Evolutionary conservation across 2,113 vertebrate species (phyloP).

Genomic region (Chaetodon auriga): DNA sequence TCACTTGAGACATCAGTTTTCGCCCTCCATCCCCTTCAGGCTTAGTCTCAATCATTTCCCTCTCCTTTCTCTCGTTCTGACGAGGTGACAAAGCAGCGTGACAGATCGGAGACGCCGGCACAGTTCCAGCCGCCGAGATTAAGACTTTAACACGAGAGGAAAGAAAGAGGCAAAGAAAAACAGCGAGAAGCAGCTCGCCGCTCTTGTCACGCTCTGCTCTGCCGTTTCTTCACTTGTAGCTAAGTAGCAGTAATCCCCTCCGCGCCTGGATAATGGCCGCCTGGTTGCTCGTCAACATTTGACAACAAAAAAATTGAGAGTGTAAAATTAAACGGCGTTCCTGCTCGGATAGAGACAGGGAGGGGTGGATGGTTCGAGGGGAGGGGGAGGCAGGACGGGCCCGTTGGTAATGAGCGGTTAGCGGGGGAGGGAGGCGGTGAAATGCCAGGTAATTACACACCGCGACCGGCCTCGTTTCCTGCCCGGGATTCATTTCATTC

Average conservation of each 20-base stretch:
- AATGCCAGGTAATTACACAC: slow-evolving; percentile 90
- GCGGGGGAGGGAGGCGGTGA: slow-evolving; percentile 77
- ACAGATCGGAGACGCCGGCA: slow-evolving; percentile 60
- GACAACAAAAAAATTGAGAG: slow-evolving; percentile 35
- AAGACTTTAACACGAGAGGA: slow-evolving; percentile 60
- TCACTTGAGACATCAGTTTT: slow-evolving; percentile 53
- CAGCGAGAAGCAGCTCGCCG: neutral
- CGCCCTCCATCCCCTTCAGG: slow-evolving; percentile 46
- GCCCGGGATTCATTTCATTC: slow-evolving; percentile 82
- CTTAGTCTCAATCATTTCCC: slow-evolving; percentile 46
- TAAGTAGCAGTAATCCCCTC: slow-evolving; percentile 65
- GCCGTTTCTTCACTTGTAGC: slow-evolving; percentile 61
- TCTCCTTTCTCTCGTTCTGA: slow-evolving; percentile 51
- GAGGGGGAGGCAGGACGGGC: slow-evolving; percentile 41
- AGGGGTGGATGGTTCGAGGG: neutral
- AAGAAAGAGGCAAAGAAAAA: slow-evolving; percentile 4
- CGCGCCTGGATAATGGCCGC: slow-evolving; percentile 41
- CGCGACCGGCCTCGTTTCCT: slow-evolving; percentile 86
- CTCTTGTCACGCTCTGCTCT: slow-evolving; percentile 61
- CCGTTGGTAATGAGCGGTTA: slow-evolving; percentile 90
- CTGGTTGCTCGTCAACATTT: slow-evolving; percentile 48
- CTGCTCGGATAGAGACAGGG: slow-evolving; percentile 28
- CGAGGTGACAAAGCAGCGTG: slow-evolving; percentile 67
- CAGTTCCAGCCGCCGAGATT: slow-evolving; percentile 71
- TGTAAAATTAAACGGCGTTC: slow-evolving; percentile 46